Conservation (phyloP, 2,888 invertebrate genomes). For the Chymomyza fuscimana region DNA sequence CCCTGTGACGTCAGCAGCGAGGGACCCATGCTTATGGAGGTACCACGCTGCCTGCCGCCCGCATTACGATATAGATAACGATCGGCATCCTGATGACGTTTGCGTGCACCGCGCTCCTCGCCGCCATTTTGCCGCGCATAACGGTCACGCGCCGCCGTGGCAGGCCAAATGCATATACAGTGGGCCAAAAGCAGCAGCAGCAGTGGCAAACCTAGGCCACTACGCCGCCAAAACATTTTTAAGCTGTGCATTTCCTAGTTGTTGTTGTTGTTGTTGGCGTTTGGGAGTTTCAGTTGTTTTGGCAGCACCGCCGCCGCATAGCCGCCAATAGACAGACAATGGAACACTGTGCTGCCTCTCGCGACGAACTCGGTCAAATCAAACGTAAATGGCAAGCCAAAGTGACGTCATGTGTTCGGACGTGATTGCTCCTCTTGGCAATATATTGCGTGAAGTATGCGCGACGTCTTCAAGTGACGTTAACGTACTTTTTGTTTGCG, state of each 20-base stretch:
- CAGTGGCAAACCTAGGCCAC: conserved; percentile 55
- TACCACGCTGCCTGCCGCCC: conserved; percentile 43
- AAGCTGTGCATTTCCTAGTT: conserved; percentile 65
- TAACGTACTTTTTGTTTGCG: not conserved
- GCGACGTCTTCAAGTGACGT: too few species aligned
- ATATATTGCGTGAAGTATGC: not conserved
- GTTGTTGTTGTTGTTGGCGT: not conserved
- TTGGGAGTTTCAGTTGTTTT: not conserved
- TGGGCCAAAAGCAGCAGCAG: conserved; percentile 69
- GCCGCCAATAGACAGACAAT: not conserved
- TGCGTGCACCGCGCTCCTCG: conserved; percentile 42
- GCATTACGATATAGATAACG: conserved; percentile 38
- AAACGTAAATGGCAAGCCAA: not conserved
- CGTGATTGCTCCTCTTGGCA: not conserved
- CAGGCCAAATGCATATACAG: conserved; percentile 66
- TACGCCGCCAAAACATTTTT: conserved; percentile 34
- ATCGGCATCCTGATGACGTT: conserved; percentile 48
- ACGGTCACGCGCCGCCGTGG: conserved; percentile 67
- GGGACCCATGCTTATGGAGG: conserved; percentile 73
- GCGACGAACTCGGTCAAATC: not conserved
- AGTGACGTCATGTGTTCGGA: conserved; percentile 57
- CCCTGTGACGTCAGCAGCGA: conserved; percentile 52
- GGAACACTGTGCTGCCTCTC: not conserved
- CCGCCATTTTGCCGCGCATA: conserved; percentile 61
- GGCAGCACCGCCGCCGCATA: conserved; percentile 13